Conservation (phyloP, 2,113 vertebrate species). For the Phylloscopus trochilus region DNA sequence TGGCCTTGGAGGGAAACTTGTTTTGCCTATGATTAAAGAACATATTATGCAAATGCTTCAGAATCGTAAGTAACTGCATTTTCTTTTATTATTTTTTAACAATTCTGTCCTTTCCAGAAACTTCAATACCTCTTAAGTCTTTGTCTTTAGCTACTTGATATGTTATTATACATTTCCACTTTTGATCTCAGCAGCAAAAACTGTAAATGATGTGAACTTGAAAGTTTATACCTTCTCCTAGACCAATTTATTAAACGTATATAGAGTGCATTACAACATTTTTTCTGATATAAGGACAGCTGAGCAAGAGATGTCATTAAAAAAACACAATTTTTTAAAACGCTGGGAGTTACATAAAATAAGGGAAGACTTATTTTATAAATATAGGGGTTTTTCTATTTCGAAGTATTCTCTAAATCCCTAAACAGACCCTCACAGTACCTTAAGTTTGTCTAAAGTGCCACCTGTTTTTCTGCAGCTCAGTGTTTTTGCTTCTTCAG, state of each 20-base stretch:
- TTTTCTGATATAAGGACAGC: not conserved
- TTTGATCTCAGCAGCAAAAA: not conserved
- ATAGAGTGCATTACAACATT: not conserved
- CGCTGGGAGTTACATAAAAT: not conserved
- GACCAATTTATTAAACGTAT: not conserved
- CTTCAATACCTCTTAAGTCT: not conserved
- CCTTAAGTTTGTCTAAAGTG: not conserved
- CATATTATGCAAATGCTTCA: constrained; percentile 99
- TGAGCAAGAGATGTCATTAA: not conserved
- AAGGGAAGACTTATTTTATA: not conserved
- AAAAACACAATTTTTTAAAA: not conserved
- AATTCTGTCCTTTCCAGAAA: not conserved
- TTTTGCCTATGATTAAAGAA: constrained; percentile 97
- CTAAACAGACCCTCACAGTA: not conserved
- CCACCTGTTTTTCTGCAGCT: not conserved
- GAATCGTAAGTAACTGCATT: constrained; percentile 83
- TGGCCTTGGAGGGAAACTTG: constrained; percentile 94
- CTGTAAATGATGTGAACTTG: not conserved
- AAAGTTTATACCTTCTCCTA: not conserved
- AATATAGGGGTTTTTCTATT: not conserved
- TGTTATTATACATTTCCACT: not conserved
- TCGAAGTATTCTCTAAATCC: not conserved
- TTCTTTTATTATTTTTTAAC: not conserved
- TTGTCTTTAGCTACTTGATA: not conserved
- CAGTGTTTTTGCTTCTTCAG: not conserved